Conservation (phyloP, 1,140 invertebrate species). For the Stegodyphus mimosarum region DNA sequence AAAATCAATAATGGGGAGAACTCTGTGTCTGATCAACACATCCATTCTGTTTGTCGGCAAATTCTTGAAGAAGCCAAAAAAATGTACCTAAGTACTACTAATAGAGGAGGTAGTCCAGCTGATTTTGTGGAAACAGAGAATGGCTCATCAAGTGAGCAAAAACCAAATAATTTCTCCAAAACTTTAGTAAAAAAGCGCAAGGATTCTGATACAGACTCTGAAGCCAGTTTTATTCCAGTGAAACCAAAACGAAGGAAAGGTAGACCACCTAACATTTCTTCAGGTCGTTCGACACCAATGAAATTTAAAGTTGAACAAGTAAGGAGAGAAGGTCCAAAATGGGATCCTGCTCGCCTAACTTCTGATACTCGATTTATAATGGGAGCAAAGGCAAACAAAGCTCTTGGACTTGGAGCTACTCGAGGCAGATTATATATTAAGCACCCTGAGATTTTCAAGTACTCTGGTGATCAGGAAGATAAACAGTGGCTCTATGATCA, state of each 20-base stretch:
- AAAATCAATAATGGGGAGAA: constrained; percentile 78
- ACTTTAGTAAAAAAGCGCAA: constrained; percentile 73
- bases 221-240: constrained; percentile 67
- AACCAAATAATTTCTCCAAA: constrained; percentile 68
- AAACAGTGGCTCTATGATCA: constrained; percentile 84
- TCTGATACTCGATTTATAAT: constrained; percentile 81
- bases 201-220: constrained; percentile 74
- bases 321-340: constrained; percentile 74
- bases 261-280: constrained; percentile 65
- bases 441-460: constrained; percentile 81
- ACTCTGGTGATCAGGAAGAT: constrained; percentile 83
- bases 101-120: constrained; percentile 66
- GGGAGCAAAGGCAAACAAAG: constrained; percentile 77
- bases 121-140: constrained; percentile 67
- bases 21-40: constrained; percentile 80
- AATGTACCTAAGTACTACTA: constrained; percentile 63
- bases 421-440: constrained; percentile 80
- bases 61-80: constrained; percentile 78
- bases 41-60: constrained; percentile 78
- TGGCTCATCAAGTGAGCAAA: constrained; percentile 60
- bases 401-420: constrained; percentile 80
- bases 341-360: constrained; percentile 79
- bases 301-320: constrained; percentile 67
- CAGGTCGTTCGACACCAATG: constrained; percentile 67
- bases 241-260: constrained; percentile 66